Evolutionary conservation across 2,113 vertebrate species (phyloP), one percentile per base, ranked within the genome.

Genomic region (Pomatorhinus ruficollis): DNA sequence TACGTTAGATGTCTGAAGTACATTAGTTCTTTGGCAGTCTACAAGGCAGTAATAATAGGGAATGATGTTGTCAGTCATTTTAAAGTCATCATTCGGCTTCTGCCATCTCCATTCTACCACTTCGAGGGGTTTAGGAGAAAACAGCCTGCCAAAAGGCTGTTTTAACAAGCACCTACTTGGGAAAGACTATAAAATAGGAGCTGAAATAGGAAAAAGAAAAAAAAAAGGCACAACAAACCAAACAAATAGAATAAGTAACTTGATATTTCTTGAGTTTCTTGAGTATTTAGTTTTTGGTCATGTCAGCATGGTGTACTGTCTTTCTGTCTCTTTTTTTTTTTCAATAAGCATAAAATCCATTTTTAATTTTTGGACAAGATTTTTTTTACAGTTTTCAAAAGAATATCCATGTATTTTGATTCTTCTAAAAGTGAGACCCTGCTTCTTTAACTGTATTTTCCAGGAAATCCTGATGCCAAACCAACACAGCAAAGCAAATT

Each of bases 41-140:
- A 96, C 94, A 97, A 98, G 96, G 85, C 93, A 95, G 85, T 89
- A 96, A 97, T 97, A 97, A 97, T 82, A 96, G 91, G 92, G 90
- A 97, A 97, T 97, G 96, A 97, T 97, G 96, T 96, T 98, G 97
- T 98, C 98, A 98, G 96, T 97, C 97, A 97, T 93, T 96, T 97
- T 95, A 97, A 96, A 98, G 93, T 94, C 94, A 89, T 95, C 90
- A 85, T 93, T 98, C 52, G 8, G 72, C 71, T 95, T 96, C 96
- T 97, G 92, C 97, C 93, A 83, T 95, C 95, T 96, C 87, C 89
- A 49, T 94, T 97, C 96, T 92, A 96, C 87, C 77, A 95, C 86
- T 97, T 92, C 4, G 10, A 27, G 6, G 30, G 81, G 49, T 97
- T 97, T 95, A 42, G 87, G 60, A 87, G 76, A 96, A 71, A 95